These are phyloP conservation scores for Latrodectus geometricus DNA, from an alignment of 1,140 invertebrate species.

Conservation along the genomic window DNA sequence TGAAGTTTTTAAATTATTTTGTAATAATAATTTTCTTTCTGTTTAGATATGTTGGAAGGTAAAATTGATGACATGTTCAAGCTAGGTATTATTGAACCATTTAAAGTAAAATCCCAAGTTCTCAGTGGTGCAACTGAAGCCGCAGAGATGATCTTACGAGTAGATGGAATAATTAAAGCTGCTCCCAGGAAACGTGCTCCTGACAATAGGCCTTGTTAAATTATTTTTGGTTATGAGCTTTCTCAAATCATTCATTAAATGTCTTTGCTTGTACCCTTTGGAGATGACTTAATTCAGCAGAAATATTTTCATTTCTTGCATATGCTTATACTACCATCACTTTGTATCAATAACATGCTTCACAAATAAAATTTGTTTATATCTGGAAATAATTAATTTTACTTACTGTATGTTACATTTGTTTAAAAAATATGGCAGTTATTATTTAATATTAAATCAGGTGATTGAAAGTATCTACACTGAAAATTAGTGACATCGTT, in stretches of 20 bases:
- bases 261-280: background rate
- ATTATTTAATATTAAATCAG: no score
- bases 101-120: constrained; percentile 95
- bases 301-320: background rate
- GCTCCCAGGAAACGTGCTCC: constrained; percentile 90
- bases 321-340: background rate
- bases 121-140: constrained; percentile 95
- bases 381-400: background rate
- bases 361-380: background rate
- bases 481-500: no score
- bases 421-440: no score
- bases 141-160: constrained; percentile 98
- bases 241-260: background rate
- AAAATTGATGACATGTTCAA: constrained; percentile 68
- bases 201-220: constrained; percentile 73
- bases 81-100: constrained; percentile 96
- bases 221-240: background rate
- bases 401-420: no score
- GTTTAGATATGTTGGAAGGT: constrained; percentile 70
- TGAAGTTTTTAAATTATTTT: no score
- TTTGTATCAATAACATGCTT: background rate
- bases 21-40: constrained; percentile 6
- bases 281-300: background rate
- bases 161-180: constrained; percentile 96
- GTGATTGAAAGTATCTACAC: no score